Base-by-base conservation (phyloP, 2,888 invertebrate species). In the Osmoderma eremita region DNA sequence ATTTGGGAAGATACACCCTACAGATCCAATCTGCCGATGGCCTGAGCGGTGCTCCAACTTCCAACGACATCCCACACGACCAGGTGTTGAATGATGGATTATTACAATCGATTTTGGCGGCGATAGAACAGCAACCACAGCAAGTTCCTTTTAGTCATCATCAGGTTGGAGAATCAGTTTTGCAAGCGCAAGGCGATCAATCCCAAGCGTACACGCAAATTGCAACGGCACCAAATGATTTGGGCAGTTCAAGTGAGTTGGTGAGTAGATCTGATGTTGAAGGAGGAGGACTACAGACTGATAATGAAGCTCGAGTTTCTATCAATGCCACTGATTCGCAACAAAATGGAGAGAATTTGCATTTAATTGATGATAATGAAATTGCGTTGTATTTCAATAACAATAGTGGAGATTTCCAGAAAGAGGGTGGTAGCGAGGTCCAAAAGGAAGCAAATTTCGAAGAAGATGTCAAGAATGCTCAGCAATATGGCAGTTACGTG, bases 31-130 rank as follows among this genome's bases (percentile, higher is more conserved):
- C 91, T 0, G 88, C 91, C 0, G 87, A 89, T 71, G 86, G 86
- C 10, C 78, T 82, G 75, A 75, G 79, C 0, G 84, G 78, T 71
- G 67, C 69, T 10, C 77, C 78, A 49, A 79, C 81, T 17, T 82
- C 82, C 3, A 82, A 84, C 6, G 84, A 85, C 71, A 85, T 76
- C 18, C 88, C 91, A 58, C 93, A 94, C 74, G 90, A 91, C 12
- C 91, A 93, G 78, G 85, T 94, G 0, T 80, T 94, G 0, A 92
- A 92, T 0, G 90, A 93, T 77, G 93, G 91, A 1, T 83, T 94
- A 0, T 79, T 94, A 1, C 92, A 93, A 77, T 91, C 93, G 61
- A 93, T 94, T 65, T 79, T 94, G 1, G 88, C 91, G 69, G 94
- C 93, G 0, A 93, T 94, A 53, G 94, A 94, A 76, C 90, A 92